Percentiles rank a stretch among this genome's conserved stretches.
Evolutionary conservation across 2,888 invertebrate species (phyloP).

Genomic region (Caenorhabditis becei): DNA sequence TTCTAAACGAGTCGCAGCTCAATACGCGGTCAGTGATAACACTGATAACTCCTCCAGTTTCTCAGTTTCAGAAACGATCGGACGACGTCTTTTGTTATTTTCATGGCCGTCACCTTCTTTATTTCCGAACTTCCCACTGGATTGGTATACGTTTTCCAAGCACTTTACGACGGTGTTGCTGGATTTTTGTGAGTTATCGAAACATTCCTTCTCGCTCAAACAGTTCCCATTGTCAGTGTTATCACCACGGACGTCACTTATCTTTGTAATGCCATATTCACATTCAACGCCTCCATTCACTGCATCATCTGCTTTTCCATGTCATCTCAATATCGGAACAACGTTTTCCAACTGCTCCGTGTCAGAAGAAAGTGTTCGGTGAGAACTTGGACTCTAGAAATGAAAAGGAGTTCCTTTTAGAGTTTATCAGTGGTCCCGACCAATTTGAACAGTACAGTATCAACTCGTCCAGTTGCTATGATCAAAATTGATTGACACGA

Average conservation of each 20-base stretch:
- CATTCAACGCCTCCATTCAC: slow-evolving; percentile 22
- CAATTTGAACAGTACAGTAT: too few relatives aligned
- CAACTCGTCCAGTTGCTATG: too few relatives aligned
- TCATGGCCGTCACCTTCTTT: slow-evolving; percentile 24
- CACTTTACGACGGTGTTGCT: neutral
- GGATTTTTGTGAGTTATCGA: neutral
- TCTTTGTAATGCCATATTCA: slow-evolving; percentile 27
- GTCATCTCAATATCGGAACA: slow-evolving; percentile 27
- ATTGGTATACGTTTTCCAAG: neutral
- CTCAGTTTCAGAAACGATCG: slow-evolving; percentile 5
- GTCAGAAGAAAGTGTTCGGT: neutral
- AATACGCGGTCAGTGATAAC: neutral
- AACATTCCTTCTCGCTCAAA: neutral
- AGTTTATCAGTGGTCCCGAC: neutral
- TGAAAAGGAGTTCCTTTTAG: neutral
- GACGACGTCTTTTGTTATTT: slow-evolving; percentile 13
- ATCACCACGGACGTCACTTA: slow-evolving; percentile 8
- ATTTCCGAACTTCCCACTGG: slow-evolving; percentile 36
- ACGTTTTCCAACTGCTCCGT: neutral
- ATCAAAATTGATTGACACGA: too few relatives aligned
- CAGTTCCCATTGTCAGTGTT: slow-evolving; percentile 3
- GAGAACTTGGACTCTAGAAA: neutral
- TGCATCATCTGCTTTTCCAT: slow-evolving; percentile 39
- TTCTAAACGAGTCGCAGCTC: too few relatives aligned
- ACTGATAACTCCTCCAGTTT: neutral